phyloP scores from a whole-genome alignment of 2,797 vertebrate genomes.

The Gadopsis marmoratus region DNA sequence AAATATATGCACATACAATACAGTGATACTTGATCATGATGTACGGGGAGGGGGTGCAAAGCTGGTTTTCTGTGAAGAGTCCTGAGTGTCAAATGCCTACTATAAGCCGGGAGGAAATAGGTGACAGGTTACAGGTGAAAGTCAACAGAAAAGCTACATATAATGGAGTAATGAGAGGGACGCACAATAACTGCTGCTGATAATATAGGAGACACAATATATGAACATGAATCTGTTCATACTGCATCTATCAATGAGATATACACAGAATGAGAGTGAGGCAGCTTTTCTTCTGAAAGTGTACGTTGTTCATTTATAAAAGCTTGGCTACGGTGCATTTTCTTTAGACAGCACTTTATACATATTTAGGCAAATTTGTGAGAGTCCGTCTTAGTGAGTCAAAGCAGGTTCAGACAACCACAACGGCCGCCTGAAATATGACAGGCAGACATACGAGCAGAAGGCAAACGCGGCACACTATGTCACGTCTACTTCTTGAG shows the following conservation, averaged over 20 bases:
- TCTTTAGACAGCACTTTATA: not conserved
- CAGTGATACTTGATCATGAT: constrained; percentile 17
- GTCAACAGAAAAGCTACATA: not conserved
- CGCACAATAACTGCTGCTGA: not conserved
- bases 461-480: constrained; percentile 57
- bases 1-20: constrained; percentile 29
- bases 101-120: not conserved
- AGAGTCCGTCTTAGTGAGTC: constrained; percentile 41
- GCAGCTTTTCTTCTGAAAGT: not conserved
- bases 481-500: constrained; percentile 31
- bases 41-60: not conserved
- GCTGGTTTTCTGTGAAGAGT: not conserved
- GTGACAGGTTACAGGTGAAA: constrained; percentile 8
- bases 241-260: not conserved
- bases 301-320: constrained; percentile 9
- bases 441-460: constrained; percentile 32
- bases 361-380: constrained; percentile 15
- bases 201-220: constrained; percentile 5
- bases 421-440: constrained; percentile 58
- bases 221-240: constrained; percentile 5
- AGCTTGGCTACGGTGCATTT: not conserved
- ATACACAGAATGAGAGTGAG: not conserved
- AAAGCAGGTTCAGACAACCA: constrained; percentile 48
- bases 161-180: not conserved
- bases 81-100: constrained; percentile 18